A percentile compares a stretch with the other conserved stretches of the same genome.
Evolutionary conservation across 2,888 invertebrate species (phyloP).

Genomic region (Ernsta delagoae): DNA sequence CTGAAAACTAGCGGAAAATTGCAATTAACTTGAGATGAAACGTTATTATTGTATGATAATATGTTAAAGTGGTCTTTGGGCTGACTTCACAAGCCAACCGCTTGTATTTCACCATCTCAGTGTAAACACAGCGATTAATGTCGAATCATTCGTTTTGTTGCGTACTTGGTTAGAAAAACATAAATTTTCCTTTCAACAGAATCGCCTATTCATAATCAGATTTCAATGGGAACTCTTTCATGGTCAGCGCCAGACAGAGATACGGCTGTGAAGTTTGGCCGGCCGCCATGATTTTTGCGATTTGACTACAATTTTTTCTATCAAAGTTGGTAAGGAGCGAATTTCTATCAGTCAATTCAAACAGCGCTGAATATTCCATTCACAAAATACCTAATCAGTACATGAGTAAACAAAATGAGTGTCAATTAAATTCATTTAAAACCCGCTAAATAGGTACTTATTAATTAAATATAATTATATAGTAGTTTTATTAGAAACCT

Average conservation of each 20-base stretch:
- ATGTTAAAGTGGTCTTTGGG: not conserved
- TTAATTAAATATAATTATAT: too few species aligned
- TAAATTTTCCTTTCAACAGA: slow-evolving; percentile 21
- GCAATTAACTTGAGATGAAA: not conserved
- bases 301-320: not conserved
- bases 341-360: not conserved
- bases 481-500: too few species aligned
- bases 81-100: slow-evolving; percentile 7
- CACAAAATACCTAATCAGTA: too few species aligned
- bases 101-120: slow-evolving; percentile 10
- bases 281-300: not conserved
- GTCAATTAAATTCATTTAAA: too few species aligned
- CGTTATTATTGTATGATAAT: not conserved
- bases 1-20: slow-evolving; percentile 4
- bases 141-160: slow-evolving; percentile 22
- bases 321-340: not conserved
- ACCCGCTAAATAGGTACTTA: too few species aligned
- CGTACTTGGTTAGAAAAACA: slow-evolving; percentile 13
- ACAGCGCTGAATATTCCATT: too few species aligned
- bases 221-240: slow-evolving; percentile 19
- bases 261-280: not conserved
- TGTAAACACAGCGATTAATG: slow-evolving; percentile 20
- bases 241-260: slow-evolving; percentile 1
- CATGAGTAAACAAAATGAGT: too few species aligned
- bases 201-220: slow-evolving; percentile 13